Base-by-base conservation (phyloP, 2,797 vertebrate genomes). In the Phrynocephalus guinanensis region DNA sequence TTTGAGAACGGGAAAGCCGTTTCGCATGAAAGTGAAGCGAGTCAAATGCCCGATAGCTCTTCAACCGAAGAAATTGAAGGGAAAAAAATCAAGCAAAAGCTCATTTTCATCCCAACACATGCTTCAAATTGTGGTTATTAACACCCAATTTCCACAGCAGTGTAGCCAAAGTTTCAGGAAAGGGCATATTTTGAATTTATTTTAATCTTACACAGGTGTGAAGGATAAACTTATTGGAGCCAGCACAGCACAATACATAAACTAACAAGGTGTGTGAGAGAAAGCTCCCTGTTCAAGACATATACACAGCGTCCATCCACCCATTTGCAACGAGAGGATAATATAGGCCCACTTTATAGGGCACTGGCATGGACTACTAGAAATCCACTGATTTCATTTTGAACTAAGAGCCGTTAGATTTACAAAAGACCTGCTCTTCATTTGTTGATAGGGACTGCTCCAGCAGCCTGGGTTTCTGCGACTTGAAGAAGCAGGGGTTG, bases 61-160 rank as follows among this genome's bases (percentile, higher is more conserved):
- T 30, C 0, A 0, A 52, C 30, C 88, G 60, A 68, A 87, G 79
- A 86, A 83, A 82, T 6, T 88, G 56, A 83, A 68, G 38, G 79
- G 3, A 11, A 11, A n/a, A 38, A 48, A n/a, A 66, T 50, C 6
- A 56, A 83, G 82, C 9, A 90, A 86, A 91, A 83, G 13, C 72
- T 91, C 11, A 26, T 85, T 75, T 88, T 94, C 56, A 87, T 84
- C 78, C 71, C 86, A 87, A 91, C 63, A 89, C 77, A 87, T 79
- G 89, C 70, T 26, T 91, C 79, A 28, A 87, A 56, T 8, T 73
- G 87, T 86, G 78, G 87, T 91, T 30, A 93, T 68, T 81, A 89
- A 90, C 87, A 90, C 86, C 73, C 79, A 86, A 88, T 66, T 90
- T 87, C 82, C 16, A 26, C 48, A 56, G 92, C 86, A 89, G 81